Percentiles rank a stretch among this genome's conserved stretches.
Evolutionary conservation across 2,797 vertebrate species (phyloP).

Genomic region (Tenualosa thibaudeaui): DNA sequence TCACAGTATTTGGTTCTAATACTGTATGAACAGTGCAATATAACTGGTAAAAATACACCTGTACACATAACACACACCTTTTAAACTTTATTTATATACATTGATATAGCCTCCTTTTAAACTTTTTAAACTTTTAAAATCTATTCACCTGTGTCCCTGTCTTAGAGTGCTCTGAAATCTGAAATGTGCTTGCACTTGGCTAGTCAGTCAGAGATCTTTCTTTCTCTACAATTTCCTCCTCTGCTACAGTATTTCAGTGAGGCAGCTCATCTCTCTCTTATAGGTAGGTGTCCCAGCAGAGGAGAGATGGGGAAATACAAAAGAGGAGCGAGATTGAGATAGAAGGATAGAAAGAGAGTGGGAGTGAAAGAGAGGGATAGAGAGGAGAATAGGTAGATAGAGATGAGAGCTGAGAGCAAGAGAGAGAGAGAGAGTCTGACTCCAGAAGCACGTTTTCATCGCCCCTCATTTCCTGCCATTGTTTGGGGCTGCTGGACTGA

Average conservation of each 20-base stretch:
- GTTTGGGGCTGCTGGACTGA: conserved; percentile 61
- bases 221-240: neutral
- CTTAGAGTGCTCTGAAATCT: neutral
- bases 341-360: neutral
- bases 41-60: too few species aligned
- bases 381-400: neutral
- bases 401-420: neutral
- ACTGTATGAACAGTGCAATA: too few species aligned
- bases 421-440: neutral
- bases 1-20: too few species aligned
- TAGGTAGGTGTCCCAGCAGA: neutral
- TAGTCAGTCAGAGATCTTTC: neutral
- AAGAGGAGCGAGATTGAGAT: neutral
- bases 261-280: neutral
- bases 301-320: neutral
- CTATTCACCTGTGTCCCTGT: neutral
- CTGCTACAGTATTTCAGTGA: neutral
- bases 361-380: too few species aligned
- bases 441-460: conserved; percentile 67
- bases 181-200: neutral
- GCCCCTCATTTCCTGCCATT: conserved; percentile 78
- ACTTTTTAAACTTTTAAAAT: too few species aligned
- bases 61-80: too few species aligned
- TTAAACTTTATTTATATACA: too few species aligned
- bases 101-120: too few species aligned